Evolutionary conservation across 2,113 vertebrate genomes (phyloP), one percentile per base, ranked within the genome.

Genomic region (Misgurnus anguillicaudatus): DNA sequence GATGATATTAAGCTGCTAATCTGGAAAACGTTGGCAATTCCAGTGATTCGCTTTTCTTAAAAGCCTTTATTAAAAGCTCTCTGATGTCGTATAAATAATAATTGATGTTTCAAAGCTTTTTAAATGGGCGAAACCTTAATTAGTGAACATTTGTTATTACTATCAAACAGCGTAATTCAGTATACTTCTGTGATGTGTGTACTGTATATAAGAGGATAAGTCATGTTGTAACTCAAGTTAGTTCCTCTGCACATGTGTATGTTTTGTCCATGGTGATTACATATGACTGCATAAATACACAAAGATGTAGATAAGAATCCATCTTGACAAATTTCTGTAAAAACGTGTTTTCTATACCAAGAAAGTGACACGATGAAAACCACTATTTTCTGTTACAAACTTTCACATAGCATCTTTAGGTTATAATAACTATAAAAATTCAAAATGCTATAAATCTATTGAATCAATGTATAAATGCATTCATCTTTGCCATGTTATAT

Each of bases 141-240:
- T 31, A 31, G 24, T 31, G 24, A 31, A 31, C 24, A 31, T 31
- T 31, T 31, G 3, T 31, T 31, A 31, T 31, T 31, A 31, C 3
- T n/a, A 6, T 38, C 5, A 71, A 39, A 61, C 48, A 42, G 31
- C 47, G 4, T 62, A 75, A 71, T 53, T 74, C 36, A 9, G 55
- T 63, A 51, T 51, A 51, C 65, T 77, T 75, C 47, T 51, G 9
- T 19, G 19, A 9, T 14, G 24, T 62, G 71, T 58, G 16, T 68
- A 16, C 71, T 42, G 5, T 2, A 42, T 9, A 7, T 13, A 51
- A 51, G 11, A 51, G 47, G 47, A 13, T 13, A 13, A 13, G 11
- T 51, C 13, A 13, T 17, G 16, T 17, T 53, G 51, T 53, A 53
- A 17, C 53, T 55, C 6, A 55, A 55, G 17, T 55, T 7, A n/a